phyloP scores from a whole-genome alignment of 1,140 invertebrate genomes.

The Ostrea edulis region DNA sequence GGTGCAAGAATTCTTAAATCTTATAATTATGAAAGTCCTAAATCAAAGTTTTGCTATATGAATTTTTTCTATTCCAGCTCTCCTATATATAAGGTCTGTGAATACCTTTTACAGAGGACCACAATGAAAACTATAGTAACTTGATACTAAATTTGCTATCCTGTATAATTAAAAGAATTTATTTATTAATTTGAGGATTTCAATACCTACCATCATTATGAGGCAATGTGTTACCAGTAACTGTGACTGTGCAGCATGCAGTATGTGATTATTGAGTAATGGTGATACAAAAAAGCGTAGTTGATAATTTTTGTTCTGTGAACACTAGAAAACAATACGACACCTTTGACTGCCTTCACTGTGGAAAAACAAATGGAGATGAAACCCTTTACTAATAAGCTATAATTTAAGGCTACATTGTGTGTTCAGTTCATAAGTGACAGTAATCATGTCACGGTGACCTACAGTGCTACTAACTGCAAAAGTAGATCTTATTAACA shows the following conservation, averaged over 20 bases:
- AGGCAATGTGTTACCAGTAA: too few relatives aligned
- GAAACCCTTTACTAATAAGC: not conserved
- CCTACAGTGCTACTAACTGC: too few relatives aligned
- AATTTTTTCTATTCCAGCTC: not conserved
- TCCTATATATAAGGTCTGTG: not conserved
- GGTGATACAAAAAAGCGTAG: not conserved
- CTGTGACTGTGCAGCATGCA: not conserved
- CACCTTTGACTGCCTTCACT: conserved; percentile 29
- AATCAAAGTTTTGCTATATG: not conserved
- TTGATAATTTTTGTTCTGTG: not conserved
- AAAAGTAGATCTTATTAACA: too few relatives aligned
- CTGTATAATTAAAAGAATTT: too few relatives aligned
- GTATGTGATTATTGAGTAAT: not conserved
- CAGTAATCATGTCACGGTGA: not conserved
- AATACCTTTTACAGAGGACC: too few relatives aligned
- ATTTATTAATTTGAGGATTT: too few relatives aligned
- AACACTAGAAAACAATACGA: not conserved
- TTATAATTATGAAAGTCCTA: not conserved
- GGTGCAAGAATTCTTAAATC: not conserved
- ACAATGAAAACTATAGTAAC: too few relatives aligned
- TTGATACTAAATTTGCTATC: too few relatives aligned
- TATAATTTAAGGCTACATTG: not conserved
- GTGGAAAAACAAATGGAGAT: not conserved
- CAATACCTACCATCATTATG: too few relatives aligned
- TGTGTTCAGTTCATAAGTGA: not conserved